phyloP scores from a whole-genome alignment of 2,888 invertebrate species.

The Ormyrus thymus region DNA sequence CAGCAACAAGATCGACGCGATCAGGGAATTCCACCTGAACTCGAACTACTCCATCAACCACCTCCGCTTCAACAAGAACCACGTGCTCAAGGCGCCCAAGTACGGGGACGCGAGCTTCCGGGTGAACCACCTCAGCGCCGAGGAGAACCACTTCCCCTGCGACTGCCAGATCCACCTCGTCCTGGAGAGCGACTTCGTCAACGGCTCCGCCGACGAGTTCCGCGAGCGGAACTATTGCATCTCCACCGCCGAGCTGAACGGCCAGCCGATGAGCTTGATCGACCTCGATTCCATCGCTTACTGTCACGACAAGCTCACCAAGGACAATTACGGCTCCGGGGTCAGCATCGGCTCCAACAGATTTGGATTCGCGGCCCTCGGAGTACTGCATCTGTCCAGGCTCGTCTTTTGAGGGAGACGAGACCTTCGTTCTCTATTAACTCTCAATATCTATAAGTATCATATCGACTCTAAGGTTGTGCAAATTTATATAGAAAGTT shows the following conservation, averaged over 20 bases:
- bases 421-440: neutral
- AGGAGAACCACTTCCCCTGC: constrained; percentile 90
- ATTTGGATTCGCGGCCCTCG: constrained; percentile 11
- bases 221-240: constrained; percentile 87
- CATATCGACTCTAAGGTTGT: constrained; percentile 49
- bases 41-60: constrained; percentile 83
- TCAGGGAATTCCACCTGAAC: constrained; percentile 84
- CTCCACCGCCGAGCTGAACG: constrained; percentile 89
- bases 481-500: constrained; percentile 40
- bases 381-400: constrained; percentile 11
- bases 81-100: constrained; percentile 85
- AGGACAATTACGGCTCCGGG: constrained; percentile 79
- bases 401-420: neutral
- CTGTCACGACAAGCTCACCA: constrained; percentile 82
- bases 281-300: constrained; percentile 81
- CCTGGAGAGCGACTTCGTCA: constrained; percentile 84
- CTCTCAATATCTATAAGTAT: neutral
- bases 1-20: constrained; percentile 90
- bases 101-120: constrained; percentile 82
- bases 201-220: constrained; percentile 77
- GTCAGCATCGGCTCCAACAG: constrained; percentile 39
- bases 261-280: constrained; percentile 83
- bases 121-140: constrained; percentile 84
- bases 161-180: constrained; percentile 89
- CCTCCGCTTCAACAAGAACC: constrained; percentile 88